Percentiles rank a stretch among this genome's conserved stretches.
Conservation (phyloP, 2,113 vertebrate species). For the Synodontis membranacea region DNA sequence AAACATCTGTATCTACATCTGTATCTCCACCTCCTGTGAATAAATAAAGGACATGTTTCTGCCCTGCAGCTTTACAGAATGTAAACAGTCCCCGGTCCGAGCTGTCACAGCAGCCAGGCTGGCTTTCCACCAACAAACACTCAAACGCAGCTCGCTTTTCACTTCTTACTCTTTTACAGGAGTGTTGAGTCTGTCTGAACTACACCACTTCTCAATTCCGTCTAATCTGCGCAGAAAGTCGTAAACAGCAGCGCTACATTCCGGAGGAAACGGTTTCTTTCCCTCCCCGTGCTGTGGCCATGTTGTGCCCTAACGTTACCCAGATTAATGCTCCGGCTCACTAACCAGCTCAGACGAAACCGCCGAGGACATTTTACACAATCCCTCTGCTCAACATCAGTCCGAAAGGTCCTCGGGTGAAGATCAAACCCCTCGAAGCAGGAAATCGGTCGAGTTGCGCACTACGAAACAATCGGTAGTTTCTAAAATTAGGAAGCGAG, state of each 20-base stretch:
- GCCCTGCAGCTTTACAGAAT: not conserved
- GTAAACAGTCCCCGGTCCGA: not conserved
- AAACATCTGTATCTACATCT: too few relatives aligned
- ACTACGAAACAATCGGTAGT: slow-evolving; percentile 18
- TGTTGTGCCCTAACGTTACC: not conserved
- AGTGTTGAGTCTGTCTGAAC: not conserved
- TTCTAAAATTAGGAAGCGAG: slow-evolving; percentile 31
- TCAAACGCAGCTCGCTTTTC: not conserved
- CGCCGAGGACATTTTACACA: not conserved
- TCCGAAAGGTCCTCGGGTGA: not conserved
- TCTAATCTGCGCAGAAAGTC: not conserved
- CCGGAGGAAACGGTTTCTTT: not conserved
- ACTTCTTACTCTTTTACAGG: not conserved
- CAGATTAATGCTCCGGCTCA: not conserved
- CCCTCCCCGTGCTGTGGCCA: not conserved
- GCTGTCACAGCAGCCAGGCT: not conserved
- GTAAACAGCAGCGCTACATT: too few relatives aligned
- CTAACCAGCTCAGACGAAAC: not conserved
- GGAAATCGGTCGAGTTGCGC: slow-evolving; percentile 12
- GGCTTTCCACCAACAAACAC: not conserved
- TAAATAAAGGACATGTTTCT: not conserved
- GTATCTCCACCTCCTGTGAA: too few relatives aligned
- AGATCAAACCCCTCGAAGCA: not conserved
- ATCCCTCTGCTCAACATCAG: not conserved
- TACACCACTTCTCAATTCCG: not conserved